Percentiles rank a stretch among this genome's conserved stretches.
Conservation (phyloP, 2,113 vertebrate genomes). For the Silurus asotus region DNA sequence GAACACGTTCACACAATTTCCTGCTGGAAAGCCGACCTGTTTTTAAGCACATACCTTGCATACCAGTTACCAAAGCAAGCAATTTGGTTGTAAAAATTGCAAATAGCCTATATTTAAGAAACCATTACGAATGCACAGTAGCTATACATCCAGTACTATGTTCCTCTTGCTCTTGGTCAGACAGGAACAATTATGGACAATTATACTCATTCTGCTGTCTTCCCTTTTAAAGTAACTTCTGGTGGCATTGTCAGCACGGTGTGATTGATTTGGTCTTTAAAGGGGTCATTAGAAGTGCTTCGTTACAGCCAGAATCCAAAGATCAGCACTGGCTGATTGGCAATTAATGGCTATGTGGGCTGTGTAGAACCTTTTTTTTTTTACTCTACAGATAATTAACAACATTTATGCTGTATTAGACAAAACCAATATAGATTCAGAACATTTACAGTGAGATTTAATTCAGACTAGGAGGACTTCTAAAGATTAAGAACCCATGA, state of each 20-base stretch:
- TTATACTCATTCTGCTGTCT: conserved; percentile 4
- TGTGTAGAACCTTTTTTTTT: background rate
- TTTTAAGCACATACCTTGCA: background rate
- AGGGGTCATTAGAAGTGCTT: conserved; percentile 18
- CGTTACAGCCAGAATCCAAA: conserved; percentile 19
- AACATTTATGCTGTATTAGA: background rate
- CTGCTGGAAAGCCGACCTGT: background rate
- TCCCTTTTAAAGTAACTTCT: conserved; percentile 12
- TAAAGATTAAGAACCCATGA: background rate
- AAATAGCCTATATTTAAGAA: conserved; percentile 19
- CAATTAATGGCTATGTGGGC: background rate
- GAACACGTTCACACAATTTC: background rate
- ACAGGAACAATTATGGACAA: conserved; percentile 11
- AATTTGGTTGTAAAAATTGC: conserved; percentile 8
- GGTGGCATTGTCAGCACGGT: conserved; percentile 19
- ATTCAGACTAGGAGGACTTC: background rate
- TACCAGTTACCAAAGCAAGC: background rate
- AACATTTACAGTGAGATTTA: background rate
- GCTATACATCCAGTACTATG: background rate
- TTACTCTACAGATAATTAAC: background rate
- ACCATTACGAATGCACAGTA: background rate
- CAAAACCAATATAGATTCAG: background rate
- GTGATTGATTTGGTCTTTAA: conserved; percentile 35
- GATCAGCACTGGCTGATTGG: conserved; percentile 2
- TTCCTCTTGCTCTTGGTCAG: background rate